Base-by-base conservation (phyloP, 1,140 invertebrate species). In the Trigoniulus corallinus region DNA sequence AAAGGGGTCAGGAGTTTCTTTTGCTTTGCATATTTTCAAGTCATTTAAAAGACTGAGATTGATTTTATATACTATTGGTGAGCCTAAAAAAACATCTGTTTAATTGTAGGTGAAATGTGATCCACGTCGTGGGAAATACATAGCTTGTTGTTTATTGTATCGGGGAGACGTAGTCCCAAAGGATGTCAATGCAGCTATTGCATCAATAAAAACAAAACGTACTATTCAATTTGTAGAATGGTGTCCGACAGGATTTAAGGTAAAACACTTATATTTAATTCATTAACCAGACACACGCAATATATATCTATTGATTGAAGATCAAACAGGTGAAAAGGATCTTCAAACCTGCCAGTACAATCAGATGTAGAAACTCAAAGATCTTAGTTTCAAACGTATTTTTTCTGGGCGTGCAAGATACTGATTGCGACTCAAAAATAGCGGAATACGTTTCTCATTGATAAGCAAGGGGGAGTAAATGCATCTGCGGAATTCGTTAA, bases 41-140 rank as follows among this genome's bases (percentile, higher is more conserved):
- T n/a, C 12, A 39, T 39, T 39, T 39, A 39, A 13, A 39, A 12
- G 18, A 18, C 12, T 13, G 12, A 13, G 37, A 39, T 39, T 39
- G 12, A 39, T 13, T 13, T 39, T 39, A 39, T 39, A 18, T 39
- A 39, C 12, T 39, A 18, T 12, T 44, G 42, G 42, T 21, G 42
- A 44, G 4, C 7, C 12, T 44, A 44, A 21, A 44, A 20, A 20
- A 7, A 7, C 4, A 44, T 7, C 21, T 44, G 26, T 49, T 39
- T 20, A 18, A 23, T 12, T 46, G n/a, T 69, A 74, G 73, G 72
- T 76, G 20, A 78, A 78, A 61, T 72, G 69, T 51, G 67, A 74
- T 57, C 67, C 71, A 1, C 51, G 61, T 23, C 64, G 67, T 51
- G 68, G 63, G 37, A 65, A 64, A 54, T 64, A 64, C 52, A 59